Percentiles rank a stretch among this genome's conserved stretches.
Evolutionary conservation across 1,140 invertebrate genomes (phyloP).

Genomic region (Arion vulgaris): DNA sequence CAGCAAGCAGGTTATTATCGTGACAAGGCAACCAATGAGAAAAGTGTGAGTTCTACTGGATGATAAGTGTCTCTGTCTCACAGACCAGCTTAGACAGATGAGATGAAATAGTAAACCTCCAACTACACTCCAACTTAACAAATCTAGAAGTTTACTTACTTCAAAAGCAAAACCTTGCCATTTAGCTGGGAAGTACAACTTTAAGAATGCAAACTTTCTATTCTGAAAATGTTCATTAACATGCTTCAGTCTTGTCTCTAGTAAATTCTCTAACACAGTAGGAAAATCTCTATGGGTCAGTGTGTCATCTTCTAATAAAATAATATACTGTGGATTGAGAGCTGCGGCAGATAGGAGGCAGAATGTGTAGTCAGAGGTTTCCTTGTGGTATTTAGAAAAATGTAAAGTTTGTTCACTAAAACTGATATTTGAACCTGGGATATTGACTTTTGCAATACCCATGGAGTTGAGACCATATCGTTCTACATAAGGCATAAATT

Average conservation of each 20-base stretch:
- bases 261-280: constrained; percentile 12
- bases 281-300: constrained; percentile 28
- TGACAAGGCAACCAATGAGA: not conserved
- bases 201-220: not conserved
- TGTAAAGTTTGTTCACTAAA: not conserved
- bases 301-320: constrained; percentile 26
- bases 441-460: not conserved
- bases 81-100: not conserved
- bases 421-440: not conserved
- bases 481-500: constrained; percentile 29
- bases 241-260: not conserved
- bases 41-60: not conserved
- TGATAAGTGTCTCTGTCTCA: not conserved
- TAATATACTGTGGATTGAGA: constrained; percentile 17
- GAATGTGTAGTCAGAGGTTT: constrained; percentile 28
- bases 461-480: constrained; percentile 25
- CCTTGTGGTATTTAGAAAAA: constrained; percentile 17
- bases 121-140: constrained; percentile 1
- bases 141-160: not conserved
- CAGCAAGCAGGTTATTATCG: constrained; percentile 12
- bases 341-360: constrained; percentile 10
- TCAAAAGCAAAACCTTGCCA: constrained; percentile 28
- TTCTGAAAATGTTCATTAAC: not conserved
- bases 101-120: not conserved
- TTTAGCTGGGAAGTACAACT: constrained; percentile 25